Base-by-base conservation (phyloP, 1,140 invertebrate species). In the Heliconius hewitsoni region DNA sequence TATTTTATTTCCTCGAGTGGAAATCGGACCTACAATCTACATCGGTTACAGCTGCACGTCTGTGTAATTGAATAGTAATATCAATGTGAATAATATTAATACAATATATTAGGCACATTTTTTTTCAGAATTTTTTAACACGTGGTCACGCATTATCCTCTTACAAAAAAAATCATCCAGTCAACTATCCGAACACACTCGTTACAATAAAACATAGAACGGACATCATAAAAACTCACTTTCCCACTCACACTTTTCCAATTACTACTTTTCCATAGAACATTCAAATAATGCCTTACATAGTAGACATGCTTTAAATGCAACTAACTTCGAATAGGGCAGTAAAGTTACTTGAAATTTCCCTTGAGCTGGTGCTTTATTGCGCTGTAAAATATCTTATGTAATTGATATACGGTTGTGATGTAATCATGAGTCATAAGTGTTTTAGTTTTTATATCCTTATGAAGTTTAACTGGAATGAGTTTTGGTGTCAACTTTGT, bases 311-410 rank as follows among this genome's bases (percentile, higher is more conserved):
- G n/a, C 30, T 60, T 72, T 66, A 57, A 57, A 57, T 57, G 60
- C 60, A 66, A 66, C 50, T 8, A 73, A 76, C 70, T 80, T 80
- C 71, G 71, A 52, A 77, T 75, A 75, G 73, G 70, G 71, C 74
- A 37, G 71, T 80, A 80, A 80, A 76, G 74, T 79, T 73, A 66
- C 73, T 66, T 77, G 71, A 73, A 76, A 80, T 80, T 80, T 80
- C 74, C 79, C 79, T 80, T 60, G 79, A 80, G 79, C 71, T 80
- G 71, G 66, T 70, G 79, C 60, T 80, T 80, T 80, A 80, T 80
- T 74, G 73, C 66, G 52, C 76, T 57, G 42, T 80, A 80, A 80
- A 80, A 80, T 72, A 76, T 76, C 70, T 73, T 73, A 76, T 76
- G 60, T 66, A 66, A 66, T 66, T 66, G 60, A 66, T 66, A 66